These are phyloP conservation scores for Smittia aterrima DNA, from an alignment of 2,888 invertebrate genomes.

Conservation along the genomic window DNA sequence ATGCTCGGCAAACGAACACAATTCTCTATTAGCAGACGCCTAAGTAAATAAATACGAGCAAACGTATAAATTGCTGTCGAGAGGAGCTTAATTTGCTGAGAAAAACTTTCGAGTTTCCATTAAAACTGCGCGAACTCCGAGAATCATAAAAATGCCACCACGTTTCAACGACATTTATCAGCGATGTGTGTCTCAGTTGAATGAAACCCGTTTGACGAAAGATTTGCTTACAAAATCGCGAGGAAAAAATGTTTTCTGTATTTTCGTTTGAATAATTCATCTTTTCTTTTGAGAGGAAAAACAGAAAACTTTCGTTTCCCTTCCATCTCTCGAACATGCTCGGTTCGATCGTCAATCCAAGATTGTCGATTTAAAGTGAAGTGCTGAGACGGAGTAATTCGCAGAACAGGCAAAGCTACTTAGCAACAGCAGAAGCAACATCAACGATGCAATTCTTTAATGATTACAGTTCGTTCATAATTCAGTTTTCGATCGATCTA, in stretches of 20 bases:
- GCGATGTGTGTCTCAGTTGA: constrained; percentile 14
- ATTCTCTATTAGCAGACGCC: not conserved
- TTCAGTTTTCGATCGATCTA: not conserved
- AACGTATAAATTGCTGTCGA: not conserved
- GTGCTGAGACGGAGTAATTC: not conserved
- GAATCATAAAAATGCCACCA: constrained; percentile 32
- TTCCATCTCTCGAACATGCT: not conserved
- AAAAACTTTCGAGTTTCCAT: not conserved
- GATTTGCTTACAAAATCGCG: constrained; percentile 4
- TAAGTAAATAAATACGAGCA: constrained; percentile 10
- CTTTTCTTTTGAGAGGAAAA: not conserved
- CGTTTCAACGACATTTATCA: not conserved
- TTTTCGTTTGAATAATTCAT: constrained; percentile 18
- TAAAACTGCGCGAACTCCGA: not conserved
- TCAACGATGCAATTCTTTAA: not conserved
- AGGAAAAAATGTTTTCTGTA: not conserved
- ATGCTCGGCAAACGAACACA: not conserved
- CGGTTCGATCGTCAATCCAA: constrained; percentile 12
- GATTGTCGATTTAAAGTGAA: constrained; percentile 6
- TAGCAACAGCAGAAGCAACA: no score
- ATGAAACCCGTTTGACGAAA: not conserved
- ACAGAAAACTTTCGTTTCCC: not conserved
- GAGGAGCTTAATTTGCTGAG: not conserved
- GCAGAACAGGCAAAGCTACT: not conserved
- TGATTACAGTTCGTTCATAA: not conserved